phyloP scores from a whole-genome alignment of 2,797 vertebrate genomes.

The Alfaro cultratus region DNA sequence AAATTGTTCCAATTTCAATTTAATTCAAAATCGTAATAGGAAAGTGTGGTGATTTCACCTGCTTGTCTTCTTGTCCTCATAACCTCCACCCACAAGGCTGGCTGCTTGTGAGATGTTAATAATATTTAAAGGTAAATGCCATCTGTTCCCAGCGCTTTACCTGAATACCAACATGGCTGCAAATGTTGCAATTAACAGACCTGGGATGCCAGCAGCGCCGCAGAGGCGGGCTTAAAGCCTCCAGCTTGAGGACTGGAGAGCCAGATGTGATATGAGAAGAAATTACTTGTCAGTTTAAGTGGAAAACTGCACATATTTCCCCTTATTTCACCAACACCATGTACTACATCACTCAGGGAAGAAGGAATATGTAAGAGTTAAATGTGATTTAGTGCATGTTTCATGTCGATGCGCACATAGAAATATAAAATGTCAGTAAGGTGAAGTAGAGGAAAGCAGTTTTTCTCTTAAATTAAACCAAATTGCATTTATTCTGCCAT shows the following conservation, averaged over 20 bases:
- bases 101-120: conserved; percentile 69
- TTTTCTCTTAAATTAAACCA: conserved; percentile 58
- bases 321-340: conserved; percentile 38
- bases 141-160: conserved; percentile 70
- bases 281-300: conserved; percentile 49
- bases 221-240: conserved; percentile 44
- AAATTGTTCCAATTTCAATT: conserved; percentile 45
- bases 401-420: conserved; percentile 44
- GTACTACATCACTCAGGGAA: conserved; percentile 61
- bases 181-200: conserved; percentile 74
- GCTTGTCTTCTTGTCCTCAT: conserved; percentile 46
- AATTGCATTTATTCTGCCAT: conserved; percentile 67
- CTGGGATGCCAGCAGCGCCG: conserved; percentile 67
- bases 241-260: conserved; percentile 48
- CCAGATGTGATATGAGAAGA: conserved; percentile 72
- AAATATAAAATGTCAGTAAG: conserved; percentile 52
- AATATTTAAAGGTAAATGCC: conserved; percentile 81
- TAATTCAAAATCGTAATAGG: conserved; percentile 49
- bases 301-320: background rate
- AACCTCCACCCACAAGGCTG: conserved; percentile 42
- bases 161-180: conserved; percentile 68
- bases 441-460: conserved; percentile 49
- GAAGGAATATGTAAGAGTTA: conserved; percentile 56
- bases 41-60: conserved; percentile 64
- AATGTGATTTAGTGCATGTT: conserved; percentile 62